Evolutionary conservation across 1,140 invertebrate species (phyloP).

Genomic region (Zeugodacus cucurbitae): DNA sequence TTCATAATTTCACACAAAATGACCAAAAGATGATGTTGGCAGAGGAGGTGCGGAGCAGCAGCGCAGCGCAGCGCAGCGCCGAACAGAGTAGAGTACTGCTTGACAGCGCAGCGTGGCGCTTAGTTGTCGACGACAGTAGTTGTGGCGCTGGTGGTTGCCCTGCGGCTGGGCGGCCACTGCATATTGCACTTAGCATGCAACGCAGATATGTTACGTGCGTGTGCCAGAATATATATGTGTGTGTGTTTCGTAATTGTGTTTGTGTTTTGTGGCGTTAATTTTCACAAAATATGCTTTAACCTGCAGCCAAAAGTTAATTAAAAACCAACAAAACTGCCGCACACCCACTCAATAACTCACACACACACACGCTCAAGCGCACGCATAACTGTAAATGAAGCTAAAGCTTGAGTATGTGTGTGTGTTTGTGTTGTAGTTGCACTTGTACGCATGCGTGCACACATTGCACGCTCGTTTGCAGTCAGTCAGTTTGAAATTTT

Average conservation of each 20-base stretch:
- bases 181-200: neutral
- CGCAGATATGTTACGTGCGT: neutral
- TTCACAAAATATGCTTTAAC: constrained; percentile 65
- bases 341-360: constrained; percentile 46
- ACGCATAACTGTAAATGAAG: neutral
- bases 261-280: constrained; percentile 60
- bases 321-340: constrained; percentile 63
- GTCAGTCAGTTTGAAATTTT: constrained; percentile 32
- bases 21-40: constrained; percentile 35
- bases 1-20: constrained; percentile 38
- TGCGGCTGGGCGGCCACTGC: constrained; percentile 7
- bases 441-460: constrained; percentile 28
- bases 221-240: too few relatives aligned
- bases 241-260: constrained; percentile 43
- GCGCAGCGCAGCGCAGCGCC: neutral
- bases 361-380: neutral
- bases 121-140: neutral
- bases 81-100: too few relatives aligned
- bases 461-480: constrained; percentile 35
- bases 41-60: neutral
- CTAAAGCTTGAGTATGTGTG: neutral
- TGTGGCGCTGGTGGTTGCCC: constrained; percentile 20
- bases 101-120: neutral
- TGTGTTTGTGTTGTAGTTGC: neutral
- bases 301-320: constrained; percentile 66